A percentile compares a stretch with the other conserved stretches of the same genome.
Conservation (phyloP, 2,888 invertebrate species). For the Ophonus ardosiacus region DNA sequence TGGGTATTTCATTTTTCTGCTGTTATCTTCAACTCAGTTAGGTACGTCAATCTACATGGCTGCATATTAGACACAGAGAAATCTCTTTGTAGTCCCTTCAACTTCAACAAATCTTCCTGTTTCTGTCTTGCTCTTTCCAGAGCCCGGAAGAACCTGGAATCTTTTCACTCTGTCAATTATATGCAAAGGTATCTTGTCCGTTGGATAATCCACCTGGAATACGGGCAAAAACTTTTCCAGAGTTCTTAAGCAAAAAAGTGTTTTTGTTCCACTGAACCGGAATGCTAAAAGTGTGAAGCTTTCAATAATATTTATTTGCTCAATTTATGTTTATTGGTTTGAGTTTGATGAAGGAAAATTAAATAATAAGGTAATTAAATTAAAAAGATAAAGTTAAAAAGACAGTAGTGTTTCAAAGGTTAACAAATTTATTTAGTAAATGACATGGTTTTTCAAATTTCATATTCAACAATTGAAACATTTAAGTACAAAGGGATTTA, state of each 20-base stretch:
- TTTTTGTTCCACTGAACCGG: slow-evolving; percentile 7
- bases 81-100: slow-evolving; percentile 15
- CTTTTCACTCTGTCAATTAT: slow-evolving; percentile 54
- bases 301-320: slow-evolving; percentile 18
- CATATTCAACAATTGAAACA: too few relatives aligned
- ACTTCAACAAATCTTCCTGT: slow-evolving; percentile 37
- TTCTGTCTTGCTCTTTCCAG: background rate
- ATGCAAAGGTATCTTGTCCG: slow-evolving; percentile 34
- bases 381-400: background rate
- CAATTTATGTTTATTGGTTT: background rate
- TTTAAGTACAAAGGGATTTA: too few relatives aligned
- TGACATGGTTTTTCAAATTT: too few relatives aligned
- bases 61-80: slow-evolving; percentile 9
- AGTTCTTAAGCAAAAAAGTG: background rate
- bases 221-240: slow-evolving; percentile 16
- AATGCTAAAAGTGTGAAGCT: background rate
- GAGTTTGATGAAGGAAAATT: background rate
- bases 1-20: background rate
- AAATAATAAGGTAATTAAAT: background rate
- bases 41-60: background rate
- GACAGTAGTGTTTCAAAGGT: background rate
- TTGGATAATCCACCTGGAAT: slow-evolving; percentile 36
- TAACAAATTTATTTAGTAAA: background rate
- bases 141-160: slow-evolving; percentile 12
- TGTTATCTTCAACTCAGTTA: background rate